phyloP scores from a whole-genome alignment of 2,797 vertebrate species.

The Urosaurus nigricauda region DNA sequence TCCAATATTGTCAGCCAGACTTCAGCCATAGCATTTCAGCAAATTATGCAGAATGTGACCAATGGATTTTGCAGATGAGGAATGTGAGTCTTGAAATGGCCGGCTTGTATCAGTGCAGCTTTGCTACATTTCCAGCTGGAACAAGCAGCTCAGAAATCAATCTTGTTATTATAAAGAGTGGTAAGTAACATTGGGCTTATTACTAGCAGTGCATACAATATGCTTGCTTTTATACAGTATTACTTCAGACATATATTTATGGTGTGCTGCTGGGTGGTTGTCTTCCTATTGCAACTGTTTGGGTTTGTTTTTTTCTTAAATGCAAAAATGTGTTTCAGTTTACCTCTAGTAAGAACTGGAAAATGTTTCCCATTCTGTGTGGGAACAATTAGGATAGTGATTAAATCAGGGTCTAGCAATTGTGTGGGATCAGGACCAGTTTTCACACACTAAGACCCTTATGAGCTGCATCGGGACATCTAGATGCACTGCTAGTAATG shows the following conservation, averaged over 20 bases:
- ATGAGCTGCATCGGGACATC: no score
- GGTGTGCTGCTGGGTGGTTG: background rate
- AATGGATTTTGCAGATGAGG: slow-evolving; percentile 67
- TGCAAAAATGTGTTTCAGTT: background rate
- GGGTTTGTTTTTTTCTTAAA: background rate
- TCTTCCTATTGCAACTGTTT: background rate
- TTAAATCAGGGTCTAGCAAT: background rate
- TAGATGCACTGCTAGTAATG: no score
- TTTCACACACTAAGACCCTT: no score
- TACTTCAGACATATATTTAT: background rate
- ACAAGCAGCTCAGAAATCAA: slow-evolving; percentile 60
- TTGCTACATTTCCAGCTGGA: slow-evolving; percentile 69
- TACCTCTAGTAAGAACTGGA: background rate
- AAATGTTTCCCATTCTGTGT: background rate
- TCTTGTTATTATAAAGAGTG: slow-evolving; percentile 59
- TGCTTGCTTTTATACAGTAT: background rate
- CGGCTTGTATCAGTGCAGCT: slow-evolving; percentile 68
- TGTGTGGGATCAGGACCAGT: no score
- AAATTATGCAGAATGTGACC: accelerated
- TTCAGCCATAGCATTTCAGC: background rate
- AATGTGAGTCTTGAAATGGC: slow-evolving; percentile 48
- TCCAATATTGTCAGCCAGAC: slow-evolving; percentile 5
- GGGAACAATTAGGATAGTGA: background rate
- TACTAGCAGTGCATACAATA: no score
- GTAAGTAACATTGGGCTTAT: slow-evolving; percentile 51